phyloP scores from a whole-genome alignment of 2,113 vertebrate species.

The Trichomycterus rosablanca region DNA sequence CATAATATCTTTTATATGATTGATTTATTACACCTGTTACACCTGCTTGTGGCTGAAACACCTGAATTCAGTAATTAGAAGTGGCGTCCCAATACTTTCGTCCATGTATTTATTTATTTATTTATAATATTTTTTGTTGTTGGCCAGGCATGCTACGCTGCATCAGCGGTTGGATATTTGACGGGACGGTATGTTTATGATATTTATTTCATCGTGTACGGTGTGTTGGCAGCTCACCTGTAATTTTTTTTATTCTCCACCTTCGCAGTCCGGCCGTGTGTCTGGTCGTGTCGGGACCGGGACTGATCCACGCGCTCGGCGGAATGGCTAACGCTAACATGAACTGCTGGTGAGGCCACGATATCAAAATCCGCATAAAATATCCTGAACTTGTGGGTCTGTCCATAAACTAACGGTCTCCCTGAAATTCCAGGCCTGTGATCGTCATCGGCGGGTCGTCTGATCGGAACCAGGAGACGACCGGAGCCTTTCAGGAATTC shows the following conservation, averaged over 20 bases:
- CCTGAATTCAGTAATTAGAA: too few relatives aligned
- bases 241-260: conserved; percentile 8
- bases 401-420: not conserved
- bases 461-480: conserved; percentile 86
- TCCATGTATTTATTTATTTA: too few relatives aligned
- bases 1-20: too few relatives aligned
- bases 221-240: not conserved
- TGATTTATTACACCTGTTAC: too few relatives aligned
- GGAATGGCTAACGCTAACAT: conserved; percentile 94
- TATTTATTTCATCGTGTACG: too few relatives aligned
- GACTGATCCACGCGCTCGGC: conserved; percentile 83
- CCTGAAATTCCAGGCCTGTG: conserved; percentile 75
- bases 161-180: conserved; percentile 88
- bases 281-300: conserved; percentile 92
- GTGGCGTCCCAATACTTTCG: too few relatives aligned
- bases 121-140: too few relatives aligned
- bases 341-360: conserved; percentile 85
- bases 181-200: conserved; percentile 78
- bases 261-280: conserved; percentile 82
- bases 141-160: conserved; percentile 90
- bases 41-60: too few relatives aligned
- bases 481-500: conserved; percentile 96
- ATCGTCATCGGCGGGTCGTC: conserved; percentile 90
- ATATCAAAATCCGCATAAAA: not conserved
- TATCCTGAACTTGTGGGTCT: too few relatives aligned